These are phyloP conservation scores for Cecropterus lyciades DNA, from an alignment of 1,140 invertebrate genomes.

Conservation along the genomic window DNA sequence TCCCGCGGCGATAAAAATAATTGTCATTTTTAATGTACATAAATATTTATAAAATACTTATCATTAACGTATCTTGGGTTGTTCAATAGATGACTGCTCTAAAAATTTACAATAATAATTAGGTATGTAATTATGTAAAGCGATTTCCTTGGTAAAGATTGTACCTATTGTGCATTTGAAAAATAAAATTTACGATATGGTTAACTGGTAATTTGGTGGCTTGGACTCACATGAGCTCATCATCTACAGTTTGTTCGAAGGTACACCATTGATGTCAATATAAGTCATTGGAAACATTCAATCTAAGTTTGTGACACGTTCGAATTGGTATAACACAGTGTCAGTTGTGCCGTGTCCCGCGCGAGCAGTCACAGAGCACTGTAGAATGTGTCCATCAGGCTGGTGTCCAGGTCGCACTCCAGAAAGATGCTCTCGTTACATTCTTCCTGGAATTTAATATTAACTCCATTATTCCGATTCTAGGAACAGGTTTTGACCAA, in stretches of 20 bases:
- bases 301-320: background rate
- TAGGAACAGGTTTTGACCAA: too few relatives aligned
- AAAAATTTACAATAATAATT: constrained; percentile 64
- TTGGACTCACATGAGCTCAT: constrained; percentile 12
- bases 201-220: constrained; percentile 51
- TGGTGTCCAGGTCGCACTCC: constrained; percentile 74
- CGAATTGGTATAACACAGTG: constrained; percentile 5
- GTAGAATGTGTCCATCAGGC: constrained; percentile 75
- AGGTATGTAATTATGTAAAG: constrained; percentile 72
- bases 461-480: background rate
- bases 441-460: constrained; percentile 66
- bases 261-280: constrained; percentile 5
- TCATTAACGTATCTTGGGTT: constrained; percentile 53
- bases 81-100: constrained; percentile 56
- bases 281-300: constrained; percentile 8
- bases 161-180: constrained; percentile 51
- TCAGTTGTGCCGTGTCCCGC: background rate
- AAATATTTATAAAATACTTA: constrained; percentile 66
- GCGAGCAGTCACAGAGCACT: constrained; percentile 61
- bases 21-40: constrained; percentile 63
- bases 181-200: constrained; percentile 49
- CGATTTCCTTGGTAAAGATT: constrained; percentile 78
- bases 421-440: constrained; percentile 74
- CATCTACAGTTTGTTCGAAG: constrained; percentile 11
- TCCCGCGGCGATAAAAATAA: constrained; percentile 49